A percentile compares a stretch with the other conserved stretches of the same genome.
phyloP scores from a whole-genome alignment of 2,797 vertebrate species.

The Cyclura pinguis region DNA sequence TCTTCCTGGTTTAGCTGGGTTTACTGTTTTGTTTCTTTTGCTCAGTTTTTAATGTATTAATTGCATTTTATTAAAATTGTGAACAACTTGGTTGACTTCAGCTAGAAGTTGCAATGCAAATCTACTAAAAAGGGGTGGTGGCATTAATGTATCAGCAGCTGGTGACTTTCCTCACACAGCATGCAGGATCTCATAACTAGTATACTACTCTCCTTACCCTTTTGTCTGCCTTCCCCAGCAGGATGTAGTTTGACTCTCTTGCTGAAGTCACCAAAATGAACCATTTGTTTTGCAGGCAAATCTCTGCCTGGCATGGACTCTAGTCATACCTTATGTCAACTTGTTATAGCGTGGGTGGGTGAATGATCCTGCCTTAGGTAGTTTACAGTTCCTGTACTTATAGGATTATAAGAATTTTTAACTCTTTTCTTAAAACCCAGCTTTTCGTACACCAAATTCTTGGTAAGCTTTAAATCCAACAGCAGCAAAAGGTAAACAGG shows the following conservation, averaged over 20 bases:
- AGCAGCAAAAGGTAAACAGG: constrained; percentile 51
- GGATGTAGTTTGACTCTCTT: not conserved
- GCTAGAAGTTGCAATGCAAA: not conserved
- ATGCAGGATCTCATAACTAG: not conserved
- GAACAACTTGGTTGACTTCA: not conserved
- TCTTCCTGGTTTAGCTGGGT: not conserved
- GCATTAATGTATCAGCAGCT: not conserved
- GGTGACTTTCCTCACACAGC: not conserved
- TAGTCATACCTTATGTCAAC: not conserved
- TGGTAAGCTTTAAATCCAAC: constrained; percentile 30
- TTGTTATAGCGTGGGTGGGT: not conserved
- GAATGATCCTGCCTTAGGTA: not conserved
- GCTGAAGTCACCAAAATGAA: not conserved
- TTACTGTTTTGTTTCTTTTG: not conserved
- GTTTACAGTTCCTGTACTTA: not conserved
- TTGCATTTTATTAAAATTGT: not conserved
- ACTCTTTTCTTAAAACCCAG: constrained; percentile 9
- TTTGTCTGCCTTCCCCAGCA: not conserved
- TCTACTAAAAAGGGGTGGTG: not conserved
- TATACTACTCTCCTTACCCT: too few relatives aligned
- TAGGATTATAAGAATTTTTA: not conserved
- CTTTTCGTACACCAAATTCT: constrained; percentile 41
- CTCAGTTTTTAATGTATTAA: not conserved
- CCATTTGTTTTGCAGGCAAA: not conserved
- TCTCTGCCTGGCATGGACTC: not conserved